Conservation (phyloP, 2,888 invertebrate genomes). For the Agonum fuliginosum region DNA sequence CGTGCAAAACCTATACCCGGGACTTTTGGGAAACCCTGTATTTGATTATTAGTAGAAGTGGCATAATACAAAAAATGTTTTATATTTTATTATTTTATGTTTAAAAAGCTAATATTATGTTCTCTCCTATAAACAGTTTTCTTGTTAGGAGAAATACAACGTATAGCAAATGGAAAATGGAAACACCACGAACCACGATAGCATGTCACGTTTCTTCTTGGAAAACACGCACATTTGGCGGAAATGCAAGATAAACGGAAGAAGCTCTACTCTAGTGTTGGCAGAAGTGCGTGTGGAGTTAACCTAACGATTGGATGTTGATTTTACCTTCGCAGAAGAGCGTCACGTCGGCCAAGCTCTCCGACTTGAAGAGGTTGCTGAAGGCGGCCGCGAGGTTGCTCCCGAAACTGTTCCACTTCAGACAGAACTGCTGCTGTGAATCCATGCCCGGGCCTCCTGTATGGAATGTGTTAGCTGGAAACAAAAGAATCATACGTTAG, state of each 20-base stretch:
- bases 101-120: background rate
- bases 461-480: conserved; percentile 60
- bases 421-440: conserved; percentile 92
- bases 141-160: too few species aligned
- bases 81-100: background rate
- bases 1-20: background rate
- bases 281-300: background rate
- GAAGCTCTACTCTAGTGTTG: background rate
- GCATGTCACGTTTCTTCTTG: background rate
- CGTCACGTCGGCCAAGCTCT: conserved; percentile 93
- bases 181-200: background rate
- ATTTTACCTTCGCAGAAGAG: conserved; percentile 93
- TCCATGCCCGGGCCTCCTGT: conserved; percentile 54
- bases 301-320: conserved; percentile 8
- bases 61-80: background rate
- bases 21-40: background rate
- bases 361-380: conserved; percentile 94
- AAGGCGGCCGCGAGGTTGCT: conserved; percentile 94
- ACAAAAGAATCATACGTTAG: conserved; percentile 6
- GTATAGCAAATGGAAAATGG: background rate
- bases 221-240: background rate
- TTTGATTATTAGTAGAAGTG: background rate
- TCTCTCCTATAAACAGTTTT: too few species aligned
- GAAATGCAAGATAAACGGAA: background rate
- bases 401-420: conserved; percentile 97